Evolutionary conservation across 2,113 vertebrate genomes (phyloP), one percentile per base, ranked within the genome.

Genomic region (Physeter macrocephalus): DNA sequence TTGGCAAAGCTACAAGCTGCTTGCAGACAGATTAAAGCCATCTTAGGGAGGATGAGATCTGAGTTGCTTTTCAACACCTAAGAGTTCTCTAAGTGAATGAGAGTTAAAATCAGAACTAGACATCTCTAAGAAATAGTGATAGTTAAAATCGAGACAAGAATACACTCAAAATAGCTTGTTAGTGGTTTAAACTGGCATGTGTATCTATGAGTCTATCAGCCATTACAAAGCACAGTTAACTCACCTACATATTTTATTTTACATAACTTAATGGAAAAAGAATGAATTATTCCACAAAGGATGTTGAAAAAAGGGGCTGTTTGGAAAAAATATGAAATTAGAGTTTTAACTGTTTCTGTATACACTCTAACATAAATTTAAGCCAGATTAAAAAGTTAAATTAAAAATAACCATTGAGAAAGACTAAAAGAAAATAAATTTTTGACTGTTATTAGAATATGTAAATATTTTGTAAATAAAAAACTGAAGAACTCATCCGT

Each of bases 1-100:
- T 1, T 82, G 95, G 92, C 92, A 94, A 96, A 94, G 88, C 81
- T 90, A 82, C 91, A 95, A 96, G 69, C 94, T 94, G 93, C 95
- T 94, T 97, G 96, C 85, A 89, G 54, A 90, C 88, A 96, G 97
- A 98, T 97, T 97, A 96, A 91, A 96, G 78, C 61, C 72, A n/a
- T 97, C 67, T 98, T 92, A 96, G 66, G 87, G 54, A 93, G 88
- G 86, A 95, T 96, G 93, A 98, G 72, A 41, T 67, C 46, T 71
- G 59, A 54, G 67, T 88, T 97, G 80, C 90, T 97, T 97, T 96
- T 91, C 82, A 94, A 88, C 71, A 88, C 66, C 75, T 62, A 88
- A 27, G 46, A 36, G 36, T 84, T 96, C 91, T 81, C 25, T 93
- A 96, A 90, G 77, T 90, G 81, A 94, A 36, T 85, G 31, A 71